Evolutionary conservation across 2,113 vertebrate species (phyloP), one percentile per base, ranked within the genome.

Genomic region (Centropristis striata): DNA sequence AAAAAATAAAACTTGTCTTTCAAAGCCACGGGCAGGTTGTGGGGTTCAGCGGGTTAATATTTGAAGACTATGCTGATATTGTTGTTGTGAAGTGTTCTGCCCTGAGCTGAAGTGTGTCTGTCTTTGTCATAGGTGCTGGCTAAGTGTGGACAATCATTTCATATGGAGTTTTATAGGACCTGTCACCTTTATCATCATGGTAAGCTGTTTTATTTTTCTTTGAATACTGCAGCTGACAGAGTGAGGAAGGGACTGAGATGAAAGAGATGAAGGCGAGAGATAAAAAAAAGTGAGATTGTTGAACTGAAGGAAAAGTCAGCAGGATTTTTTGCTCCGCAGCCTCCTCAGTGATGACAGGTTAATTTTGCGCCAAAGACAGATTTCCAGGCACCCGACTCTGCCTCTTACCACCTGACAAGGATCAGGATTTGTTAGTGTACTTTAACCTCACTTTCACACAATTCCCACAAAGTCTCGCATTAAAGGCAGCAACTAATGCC

Each of bases 131-230:
- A 99, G 98, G 90, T 99, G 98, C 94, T 99, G 98, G 98, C 96
- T 99, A 84, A 97, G 96, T 46, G 96, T 98, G 94, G 98, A 99
- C 94, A 99, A 99, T 92, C 98, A 99, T 92, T 99, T 99, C 95
- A 99, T 99, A 95, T 99, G 98, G 98, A 99, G 98, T 90, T 99
- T 99, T 91, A 98, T 99, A 89, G 98, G 98, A 91, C 98, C 98
- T 11, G 98, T 99, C 92, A 97, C 96, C 85, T 98, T 99, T 88
- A 98, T 99, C 94, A 99, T 99, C 93, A 95, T 99, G 97, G 98
- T 99, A 96, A 96, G 97, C 89, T 72, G 28, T 80, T 70, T 46
- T 75, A 76, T 49, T 87, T 80, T 88, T 53, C 55, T 81, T 80
- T 83, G 70, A 87, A 87, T 83, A 57, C 54, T 47, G 60, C 81